Evolutionary conservation across 2,113 vertebrate genomes (phyloP), one percentile per base, ranked within the genome.

Genomic region (Procavia capensis): DNA sequence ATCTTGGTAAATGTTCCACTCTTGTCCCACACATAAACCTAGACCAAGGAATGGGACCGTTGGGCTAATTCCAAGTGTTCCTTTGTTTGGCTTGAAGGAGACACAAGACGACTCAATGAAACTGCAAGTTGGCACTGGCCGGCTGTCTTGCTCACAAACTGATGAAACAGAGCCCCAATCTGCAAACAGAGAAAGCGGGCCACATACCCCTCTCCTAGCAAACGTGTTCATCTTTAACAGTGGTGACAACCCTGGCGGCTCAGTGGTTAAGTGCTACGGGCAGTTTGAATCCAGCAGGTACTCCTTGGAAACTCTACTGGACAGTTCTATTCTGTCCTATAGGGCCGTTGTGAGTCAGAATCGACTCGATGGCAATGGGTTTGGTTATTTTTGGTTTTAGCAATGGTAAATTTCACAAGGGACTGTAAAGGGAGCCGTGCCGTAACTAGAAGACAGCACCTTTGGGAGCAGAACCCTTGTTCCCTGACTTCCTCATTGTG

Each of bases 371-470:
- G n/a, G n/a, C n/a, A n/a, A n/a, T n/a, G n/a, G n/a, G n/a, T n/a
- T n/a, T n/a, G n/a, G n/a, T n/a, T n/a, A n/a, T n/a, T n/a, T n/a
- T n/a, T n/a, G n/a, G n/a, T n/a, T 61, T 74, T 27, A 88, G 81
- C 64, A 85, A 61, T 25, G 90, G 78, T 34, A 41, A 75, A 94
- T 87, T 96, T 95, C 61, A 92, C 70, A 84, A 20, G 86, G 75
- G 0, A 66, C 72, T 3, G 27, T 31, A 47, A 96, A 83, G 79
- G 89, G 66, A 80, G 89, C 34, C 85, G 97, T 98, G 96, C 97
- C 95, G 64, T 91, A 95, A 94, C 90, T 45, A 54, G 96, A 91
- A 1, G 25, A 72, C 97, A 98, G 97, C 96, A 96, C 98, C 96
- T 97, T 98, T 97, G 91, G 64, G 96, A 96, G 91, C 92, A 97